Conservation (phyloP, 2,113 vertebrate species). For the Rattus rattus region DNA sequence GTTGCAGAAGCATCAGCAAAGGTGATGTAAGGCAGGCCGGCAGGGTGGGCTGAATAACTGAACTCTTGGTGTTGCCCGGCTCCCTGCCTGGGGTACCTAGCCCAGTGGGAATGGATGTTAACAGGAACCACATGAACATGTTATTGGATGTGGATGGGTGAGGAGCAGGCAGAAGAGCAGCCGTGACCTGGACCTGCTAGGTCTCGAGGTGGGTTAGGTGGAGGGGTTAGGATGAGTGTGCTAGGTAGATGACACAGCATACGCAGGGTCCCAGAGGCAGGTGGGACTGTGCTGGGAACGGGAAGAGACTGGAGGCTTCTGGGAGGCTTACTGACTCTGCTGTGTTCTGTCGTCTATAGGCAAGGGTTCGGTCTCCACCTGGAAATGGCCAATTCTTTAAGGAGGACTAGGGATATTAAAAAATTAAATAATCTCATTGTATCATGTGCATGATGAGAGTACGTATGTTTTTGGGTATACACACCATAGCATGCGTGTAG, state of each 20-base stretch:
- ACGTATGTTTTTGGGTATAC: neutral
- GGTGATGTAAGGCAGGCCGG: neutral
- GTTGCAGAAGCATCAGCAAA: neutral
- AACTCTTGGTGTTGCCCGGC: neutral
- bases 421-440: neutral
- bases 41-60: accelerated
- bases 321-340: neutral
- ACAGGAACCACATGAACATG: accelerated
- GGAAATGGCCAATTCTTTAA: neutral
- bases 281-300: neutral
- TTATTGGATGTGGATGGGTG: accelerated
- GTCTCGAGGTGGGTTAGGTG: neutral
- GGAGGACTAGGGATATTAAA: neutral
- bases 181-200: neutral
- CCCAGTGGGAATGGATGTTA: neutral
- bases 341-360: neutral
- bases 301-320: neutral
- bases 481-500: neutral
- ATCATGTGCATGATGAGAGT: neutral
- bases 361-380: neutral
- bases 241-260: neutral
- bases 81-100: neutral
- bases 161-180: neutral
- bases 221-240: neutral
- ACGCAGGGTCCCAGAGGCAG: neutral